phyloP scores from a whole-genome alignment of 2,797 vertebrate species.

The Furcifer pardalis region DNA sequence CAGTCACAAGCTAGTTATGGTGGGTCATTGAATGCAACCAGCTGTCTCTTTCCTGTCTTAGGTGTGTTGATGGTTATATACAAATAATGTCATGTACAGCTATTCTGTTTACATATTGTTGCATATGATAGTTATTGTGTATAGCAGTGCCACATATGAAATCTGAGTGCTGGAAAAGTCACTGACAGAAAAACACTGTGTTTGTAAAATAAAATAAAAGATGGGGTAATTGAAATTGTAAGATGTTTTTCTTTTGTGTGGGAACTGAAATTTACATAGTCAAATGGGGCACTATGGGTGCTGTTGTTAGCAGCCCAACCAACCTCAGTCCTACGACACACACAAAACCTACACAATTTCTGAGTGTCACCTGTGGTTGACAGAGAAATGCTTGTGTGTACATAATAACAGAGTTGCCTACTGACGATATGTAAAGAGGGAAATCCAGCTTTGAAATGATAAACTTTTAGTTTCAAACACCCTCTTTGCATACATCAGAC shows the following conservation, averaged over 20 bases:
- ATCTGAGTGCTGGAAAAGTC: not conserved
- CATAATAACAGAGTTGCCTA: not conserved
- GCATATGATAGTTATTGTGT: no score
- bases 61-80: not conserved
- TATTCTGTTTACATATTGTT: no score
- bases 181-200: not conserved
- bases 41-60: not conserved
- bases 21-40: not conserved
- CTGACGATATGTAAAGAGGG: not conserved
- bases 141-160: not conserved
- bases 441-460: not conserved
- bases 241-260: no score
- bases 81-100: not conserved
- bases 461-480: not conserved
- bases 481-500: not conserved
- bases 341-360: constrained; percentile 38
- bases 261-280: not conserved
- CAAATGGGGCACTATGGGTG: not conserved
- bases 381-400: not conserved
- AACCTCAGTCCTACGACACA: no score
- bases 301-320: no score
- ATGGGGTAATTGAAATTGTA: no score
- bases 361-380: constrained; percentile 14
- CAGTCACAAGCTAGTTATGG: no score
- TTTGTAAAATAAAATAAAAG: no score